phyloP scores from a whole-genome alignment of 2,888 invertebrate species.

The Drosophila putrida region DNA sequence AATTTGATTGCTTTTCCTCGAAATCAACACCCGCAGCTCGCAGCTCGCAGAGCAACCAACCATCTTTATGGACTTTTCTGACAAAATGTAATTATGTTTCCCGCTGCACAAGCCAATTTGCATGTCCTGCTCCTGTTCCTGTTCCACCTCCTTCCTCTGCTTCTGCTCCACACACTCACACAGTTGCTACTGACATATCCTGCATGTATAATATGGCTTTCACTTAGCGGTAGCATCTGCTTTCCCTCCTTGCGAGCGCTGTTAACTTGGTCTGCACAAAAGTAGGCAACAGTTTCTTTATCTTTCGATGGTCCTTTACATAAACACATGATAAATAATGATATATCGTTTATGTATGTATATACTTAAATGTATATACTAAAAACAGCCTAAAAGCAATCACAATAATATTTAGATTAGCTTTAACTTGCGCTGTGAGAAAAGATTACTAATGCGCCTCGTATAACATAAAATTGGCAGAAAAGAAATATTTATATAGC shows the following conservation, averaged over 20 bases:
- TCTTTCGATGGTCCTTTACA: not conserved
- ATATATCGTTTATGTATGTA: too few species aligned
- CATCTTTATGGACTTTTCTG: constrained; percentile 3
- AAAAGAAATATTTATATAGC: too few species aligned
- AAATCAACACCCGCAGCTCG: constrained; percentile 26
- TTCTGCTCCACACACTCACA: not conserved
- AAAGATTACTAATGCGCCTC: constrained; percentile 4
- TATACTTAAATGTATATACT: not conserved
- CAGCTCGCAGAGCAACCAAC: too few species aligned
- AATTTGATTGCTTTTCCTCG: constrained; percentile 40
- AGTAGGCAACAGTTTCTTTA: constrained; percentile 17
- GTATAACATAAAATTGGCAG: not conserved
- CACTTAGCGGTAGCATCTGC: constrained; percentile 32
- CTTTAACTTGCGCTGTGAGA: not conserved
- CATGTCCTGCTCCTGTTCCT: constrained; percentile 23
- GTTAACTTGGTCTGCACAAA: constrained; percentile 14
- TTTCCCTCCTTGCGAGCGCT: not conserved
- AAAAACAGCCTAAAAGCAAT: constrained; percentile 1
- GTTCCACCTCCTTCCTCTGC: not conserved
- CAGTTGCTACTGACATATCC: constrained; percentile 17
- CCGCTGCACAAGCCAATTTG: constrained; percentile 52
- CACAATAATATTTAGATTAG: not conserved
- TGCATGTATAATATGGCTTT: constrained; percentile 39
- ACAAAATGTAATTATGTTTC: constrained; percentile 50
- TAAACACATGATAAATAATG: too few species aligned